Evolutionary conservation across 2,888 invertebrate genomes (phyloP), one percentile per base, ranked within the genome.

Genomic region (Octodonta nipae): DNA sequence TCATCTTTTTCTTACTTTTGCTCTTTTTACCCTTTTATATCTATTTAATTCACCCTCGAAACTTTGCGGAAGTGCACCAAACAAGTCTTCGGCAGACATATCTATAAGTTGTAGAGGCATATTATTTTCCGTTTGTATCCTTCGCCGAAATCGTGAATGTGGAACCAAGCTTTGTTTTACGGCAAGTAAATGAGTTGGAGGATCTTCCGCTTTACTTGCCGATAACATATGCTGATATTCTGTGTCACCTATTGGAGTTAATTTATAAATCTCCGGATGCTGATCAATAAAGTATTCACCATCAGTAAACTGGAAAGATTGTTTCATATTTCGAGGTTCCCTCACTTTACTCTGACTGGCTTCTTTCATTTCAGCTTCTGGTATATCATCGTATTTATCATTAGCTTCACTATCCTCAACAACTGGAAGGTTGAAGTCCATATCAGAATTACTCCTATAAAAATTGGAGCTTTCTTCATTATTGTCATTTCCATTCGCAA

Each of bases 1-100:
- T n/a, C n/a, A n/a, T n/a, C n/a, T n/a, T n/a, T n/a, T n/a, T n/a
- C n/a, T n/a, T n/a, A n/a, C 11, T 11, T 30, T 10, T 13, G 26
- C 7, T 13, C 33, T 13, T 11, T 58, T 62, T 3, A 63, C 56
- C 26, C 63, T 43, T 42, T 63, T 63, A 40, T 56, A 60, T 38
- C 63, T 45, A 1, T 51, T 46, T 31, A 61, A 40, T 42, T 60
- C 59, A 2, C 60, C 62, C 25, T 58, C 55, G 36, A 55, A 63
- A 36, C 56, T 51, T 40, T 61, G 57, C 2, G 62, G 61, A 12
- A 62, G 43, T 1, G 56, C 58, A 2, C 63, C 63, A 42, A 63
- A 63, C 13, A 62, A 44, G 41, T 61, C 62, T 20, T 53, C 47
- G 25, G 55, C 60, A 1, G 56, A 51, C 42, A 61, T 51, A 33